Percentiles rank a stretch among this genome's conserved stretches.
Conservation (phyloP, 2,888 invertebrate species). For the Drosophila melanosoma region DNA sequence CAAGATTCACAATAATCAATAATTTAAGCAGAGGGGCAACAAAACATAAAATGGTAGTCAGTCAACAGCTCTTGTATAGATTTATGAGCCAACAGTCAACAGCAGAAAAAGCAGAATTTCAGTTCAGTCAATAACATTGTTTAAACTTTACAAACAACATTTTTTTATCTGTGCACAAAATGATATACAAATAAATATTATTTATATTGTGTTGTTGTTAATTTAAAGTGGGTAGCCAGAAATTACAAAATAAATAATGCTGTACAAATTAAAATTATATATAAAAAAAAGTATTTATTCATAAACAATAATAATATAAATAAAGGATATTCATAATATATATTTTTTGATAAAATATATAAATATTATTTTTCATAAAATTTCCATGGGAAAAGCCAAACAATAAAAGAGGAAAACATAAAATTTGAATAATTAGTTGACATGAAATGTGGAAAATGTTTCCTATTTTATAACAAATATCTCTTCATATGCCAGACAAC, state of each 20-base stretch:
- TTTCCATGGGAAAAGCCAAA: neutral
- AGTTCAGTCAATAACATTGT: constrained; percentile 64
- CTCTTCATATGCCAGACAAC: neutral
- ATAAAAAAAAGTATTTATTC: neutral
- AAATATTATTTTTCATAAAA: neutral
- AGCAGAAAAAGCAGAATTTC: constrained; percentile 42
- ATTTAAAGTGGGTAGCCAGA: constrained; percentile 4
- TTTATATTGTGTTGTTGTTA: neutral
- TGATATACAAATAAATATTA: constrained; percentile 13
- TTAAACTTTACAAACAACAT: constrained; percentile 53
- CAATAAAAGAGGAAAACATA: neutral
- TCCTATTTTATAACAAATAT: neutral
- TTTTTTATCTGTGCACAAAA: constrained; percentile 31
- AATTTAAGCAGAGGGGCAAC: constrained; percentile 37
- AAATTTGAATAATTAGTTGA: neutral
- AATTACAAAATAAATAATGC: neutral
- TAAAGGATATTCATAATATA: neutral
- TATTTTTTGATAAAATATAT: neutral
- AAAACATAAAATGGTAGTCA: constrained; percentile 24
- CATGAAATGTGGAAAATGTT: neutral
- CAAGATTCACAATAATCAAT: constrained; percentile 57
- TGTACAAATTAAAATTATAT: neutral
- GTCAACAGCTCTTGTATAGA: constrained; percentile 50
- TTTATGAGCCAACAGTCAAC: constrained; percentile 57
- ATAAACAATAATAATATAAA: neutral